phyloP scores from a whole-genome alignment of 1,140 invertebrate species.

The Bombyx mandarina region DNA sequence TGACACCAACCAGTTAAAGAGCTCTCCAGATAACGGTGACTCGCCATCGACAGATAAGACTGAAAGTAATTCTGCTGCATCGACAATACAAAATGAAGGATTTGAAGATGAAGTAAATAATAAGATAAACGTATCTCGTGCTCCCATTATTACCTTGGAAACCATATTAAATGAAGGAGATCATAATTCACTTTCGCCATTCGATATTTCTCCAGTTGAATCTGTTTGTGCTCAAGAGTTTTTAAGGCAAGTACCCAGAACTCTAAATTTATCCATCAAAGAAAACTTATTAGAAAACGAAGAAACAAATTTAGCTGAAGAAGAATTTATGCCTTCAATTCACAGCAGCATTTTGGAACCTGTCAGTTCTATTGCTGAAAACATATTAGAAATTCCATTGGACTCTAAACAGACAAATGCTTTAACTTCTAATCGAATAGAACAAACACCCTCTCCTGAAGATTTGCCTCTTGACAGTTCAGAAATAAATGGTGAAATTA shows the following conservation, averaged over 20 bases:
- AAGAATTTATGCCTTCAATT: conserved; percentile 68
- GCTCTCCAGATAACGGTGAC: conserved; percentile 58
- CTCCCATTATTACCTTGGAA: conserved; percentile 40
- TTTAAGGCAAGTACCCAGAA: conserved; percentile 14
- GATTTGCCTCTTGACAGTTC: conserved; percentile 83
- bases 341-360: conserved; percentile 69
- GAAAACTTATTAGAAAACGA: conserved; percentile 15
- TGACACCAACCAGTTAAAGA: conserved; percentile 52
- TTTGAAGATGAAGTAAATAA: conserved; percentile 41
- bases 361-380: conserved; percentile 66
- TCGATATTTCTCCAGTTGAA: conserved; percentile 12
- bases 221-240: conserved; percentile 21
- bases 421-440: conserved; percentile 68
- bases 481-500: conserved; percentile 71
- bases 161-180: conserved; percentile 27
- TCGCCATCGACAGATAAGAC: conserved; percentile 69
- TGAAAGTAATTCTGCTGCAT: conserved; percentile 62
- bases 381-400: conserved; percentile 72
- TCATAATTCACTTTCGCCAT: conserved; percentile 13
- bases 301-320: conserved; percentile 41
- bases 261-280: conserved; percentile 8
- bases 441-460: conserved; percentile 85
- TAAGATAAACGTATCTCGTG: conserved; percentile 23
- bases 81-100: conserved; percentile 62
- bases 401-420: conserved; percentile 58